A percentile compares a stretch with the other conserved stretches of the same genome.
These are phyloP conservation scores for Lasioglossum baleicum DNA, from an alignment of 1,140 invertebrate species.

Conservation along the genomic window DNA sequence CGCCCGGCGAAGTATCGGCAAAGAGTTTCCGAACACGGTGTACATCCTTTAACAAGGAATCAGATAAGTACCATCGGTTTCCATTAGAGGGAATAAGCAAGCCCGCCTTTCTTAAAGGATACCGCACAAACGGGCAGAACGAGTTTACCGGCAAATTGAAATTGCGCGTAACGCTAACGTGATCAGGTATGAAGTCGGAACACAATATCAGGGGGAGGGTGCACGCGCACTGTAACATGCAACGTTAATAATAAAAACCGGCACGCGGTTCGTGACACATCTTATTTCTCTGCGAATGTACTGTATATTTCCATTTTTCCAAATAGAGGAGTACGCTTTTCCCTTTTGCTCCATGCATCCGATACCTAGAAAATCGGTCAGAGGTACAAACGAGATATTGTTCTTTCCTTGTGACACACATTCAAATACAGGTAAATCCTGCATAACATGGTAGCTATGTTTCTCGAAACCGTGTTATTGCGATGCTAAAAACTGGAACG, in stretches of 20 bases:
- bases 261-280: conserved; percentile 14
- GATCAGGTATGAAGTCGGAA: background rate
- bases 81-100: conserved; percentile 9
- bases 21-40: no score
- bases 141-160: conserved; percentile 28
- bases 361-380: no score
- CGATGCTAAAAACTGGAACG: no score
- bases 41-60: background rate
- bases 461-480: no score
- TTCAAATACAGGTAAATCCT: no score
- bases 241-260: conserved; percentile 36
- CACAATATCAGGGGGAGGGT: background rate
- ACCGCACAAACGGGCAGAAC: background rate
- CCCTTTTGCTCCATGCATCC: no score
- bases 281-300: background rate
- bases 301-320: background rate
- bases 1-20: no score
- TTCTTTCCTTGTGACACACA: no score
- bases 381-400: no score
- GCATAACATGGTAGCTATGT: no score
- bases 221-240: conserved; percentile 10
- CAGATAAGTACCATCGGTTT: background rate
- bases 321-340: no score
- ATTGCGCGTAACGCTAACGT: conserved; percentile 3
- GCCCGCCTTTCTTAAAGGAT: background rate